Evolutionary conservation across 2,888 invertebrate species (phyloP), one percentile per base, ranked within the genome.

Genomic region (Lepidochrysops patricia): DNA sequence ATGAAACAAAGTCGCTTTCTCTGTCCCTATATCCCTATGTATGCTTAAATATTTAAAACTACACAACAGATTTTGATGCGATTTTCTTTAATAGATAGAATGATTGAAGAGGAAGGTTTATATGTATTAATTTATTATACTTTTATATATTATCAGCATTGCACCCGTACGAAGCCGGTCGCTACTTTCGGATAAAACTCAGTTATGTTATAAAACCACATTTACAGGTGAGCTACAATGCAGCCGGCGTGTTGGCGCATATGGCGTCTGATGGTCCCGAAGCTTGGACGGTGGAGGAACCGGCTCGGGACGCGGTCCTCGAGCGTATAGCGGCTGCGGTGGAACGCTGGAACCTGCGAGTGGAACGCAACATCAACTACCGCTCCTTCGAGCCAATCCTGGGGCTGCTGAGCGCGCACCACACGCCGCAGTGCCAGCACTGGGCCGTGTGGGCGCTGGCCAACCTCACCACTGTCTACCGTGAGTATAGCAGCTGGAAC

Each of bases 401-500:
- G 25, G 92, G 95, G 65, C 89, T 99, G 64, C 91, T 98, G 52
- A 91, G 92, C 64, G 93, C 95, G 60, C 93, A 94, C 70, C 96
- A 97, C 75, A 97, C 97, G 0, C 95, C 96, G 0, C 94, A 96
- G 77, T 97, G 97, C 79, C 97, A 97, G 79, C 95, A 97, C 78
- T 98, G 98, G 98, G 98, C 98, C 2, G 95, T 96, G 5, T 99
- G 98, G 98, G 98, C 98, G 0, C 90, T 99, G 62, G 98, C 98
- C 57, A 99, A 99, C 87, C 92, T 99, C 63, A 99, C 98, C 56
- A 94, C 92, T 62, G 96, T 97, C 27, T 97, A 97, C 79, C 95
- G 97, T 96, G 83, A 94, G 95, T 94, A n/a, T 34, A 2, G 9
- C 4, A 37, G 1, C n/a, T n/a, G n/a, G n/a, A n/a, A n/a, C n/a